Evolutionary conservation across 2,113 vertebrate genomes (phyloP), one percentile per base, ranked within the genome.

Genomic region (Eupsittula cactorum): DNA sequence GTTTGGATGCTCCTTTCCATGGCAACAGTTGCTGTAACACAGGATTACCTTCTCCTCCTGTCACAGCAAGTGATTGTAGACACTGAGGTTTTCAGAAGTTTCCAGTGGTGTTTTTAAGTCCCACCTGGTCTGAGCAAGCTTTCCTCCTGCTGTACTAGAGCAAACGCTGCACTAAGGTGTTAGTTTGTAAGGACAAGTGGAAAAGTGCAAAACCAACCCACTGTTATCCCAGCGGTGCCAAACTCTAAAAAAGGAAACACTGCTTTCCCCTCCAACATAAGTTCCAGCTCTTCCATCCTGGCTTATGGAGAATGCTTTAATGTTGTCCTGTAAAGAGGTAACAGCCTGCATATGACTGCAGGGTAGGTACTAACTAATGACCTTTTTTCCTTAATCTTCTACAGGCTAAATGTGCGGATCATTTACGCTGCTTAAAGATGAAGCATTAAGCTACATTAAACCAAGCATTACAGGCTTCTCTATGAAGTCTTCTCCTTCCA

Each of bases 1-100:
- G 93, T 64, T 74, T 91, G 67, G 95, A 91, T 94, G 92, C 86
- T 77, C n/a, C 68, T 94, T 93, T 59, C 96, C 96, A 94, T 89
- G 74, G 92, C 81, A 96, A 97, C 91, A 33, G 74, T 49, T 89
- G 86, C 73, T 82, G 68, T 71, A 95, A 93, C 73, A 86, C 69
- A 82, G 86, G 76, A 60, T 79, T 76, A 88, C 3, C 0, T 79
- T 93, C 83, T 78, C 86, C 70, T 96, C 80, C 88, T 67, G 49
- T 78, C 92, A 93, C 80, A 92, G 70, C 75, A 41, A 87, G 83
- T 69, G 77, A 73, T 77, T 91, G 85, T 76, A 89, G 77, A 94
- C 0, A 10, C 31, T 82, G 77, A 68, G 81, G 59, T 93, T 87
- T 91, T 93, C 88, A 92, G 74, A 89, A 92, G 77, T 71, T 95